Percentiles rank a stretch among this genome's conserved stretches.
These are phyloP conservation scores for Eilema griseolum DNA, from an alignment of 2,888 invertebrate species.

Conservation along the genomic window DNA sequence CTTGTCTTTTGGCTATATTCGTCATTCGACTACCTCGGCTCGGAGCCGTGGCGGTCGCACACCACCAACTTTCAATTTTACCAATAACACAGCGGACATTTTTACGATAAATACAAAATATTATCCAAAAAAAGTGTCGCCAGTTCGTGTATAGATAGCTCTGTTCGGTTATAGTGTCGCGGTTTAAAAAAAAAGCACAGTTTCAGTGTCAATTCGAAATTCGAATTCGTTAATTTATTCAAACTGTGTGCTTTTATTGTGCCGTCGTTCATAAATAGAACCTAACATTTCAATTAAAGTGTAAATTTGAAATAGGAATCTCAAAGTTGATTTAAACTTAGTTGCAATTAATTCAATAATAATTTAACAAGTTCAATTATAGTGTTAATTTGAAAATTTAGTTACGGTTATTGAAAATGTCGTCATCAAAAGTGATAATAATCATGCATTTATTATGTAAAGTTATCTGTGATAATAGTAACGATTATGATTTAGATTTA, in stretches of 20 bases:
- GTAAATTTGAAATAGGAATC: neutral
- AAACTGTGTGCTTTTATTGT: neutral
- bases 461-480: slow-evolving; percentile 49
- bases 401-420: slow-evolving; percentile 6
- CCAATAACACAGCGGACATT: slow-evolving; percentile 22
- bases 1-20: slow-evolving; percentile 70
- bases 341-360: neutral
- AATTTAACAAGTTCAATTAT: neutral
- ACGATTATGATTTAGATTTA: slow-evolving; percentile 33
- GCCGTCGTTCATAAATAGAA: neutral
- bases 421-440: slow-evolving; percentile 54
- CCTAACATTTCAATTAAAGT: neutral
- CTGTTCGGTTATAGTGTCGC: slow-evolving; percentile 5
- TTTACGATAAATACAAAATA: slow-evolving; percentile 14
- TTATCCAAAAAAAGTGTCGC: slow-evolving; percentile 19
- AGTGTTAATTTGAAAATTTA: slow-evolving; percentile 6
- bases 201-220: slow-evolving; percentile 13
- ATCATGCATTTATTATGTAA: slow-evolving; percentile 53
- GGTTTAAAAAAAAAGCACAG: neutral
- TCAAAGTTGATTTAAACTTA: neutral
- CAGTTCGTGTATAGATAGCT: slow-evolving; percentile 7
- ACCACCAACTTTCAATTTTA: slow-evolving; percentile 70
- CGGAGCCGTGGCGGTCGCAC: slow-evolving; percentile 50
- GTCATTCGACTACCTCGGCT: slow-evolving; percentile 66
- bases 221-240: slow-evolving; percentile 7